Percentiles rank a stretch among this genome's conserved stretches.
Evolutionary conservation across 2,113 vertebrate species (phyloP).

Genomic region (Takifugu bimaculatus): DNA sequence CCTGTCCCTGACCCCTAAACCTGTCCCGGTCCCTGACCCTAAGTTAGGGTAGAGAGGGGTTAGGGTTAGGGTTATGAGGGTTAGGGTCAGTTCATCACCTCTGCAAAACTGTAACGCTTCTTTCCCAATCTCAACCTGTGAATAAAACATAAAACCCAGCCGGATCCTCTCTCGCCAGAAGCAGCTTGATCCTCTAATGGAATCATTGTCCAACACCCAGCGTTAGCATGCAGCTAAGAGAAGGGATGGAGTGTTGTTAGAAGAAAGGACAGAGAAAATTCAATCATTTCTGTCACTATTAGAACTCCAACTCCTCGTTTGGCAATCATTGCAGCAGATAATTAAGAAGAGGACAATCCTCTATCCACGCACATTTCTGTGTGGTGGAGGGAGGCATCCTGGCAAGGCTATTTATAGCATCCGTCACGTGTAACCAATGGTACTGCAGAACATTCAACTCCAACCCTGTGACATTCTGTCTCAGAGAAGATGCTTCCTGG

Average conservation of each 20-base stretch:
- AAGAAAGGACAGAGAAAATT: conserved; percentile 49
- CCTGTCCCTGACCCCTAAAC: no score
- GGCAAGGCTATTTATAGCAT: conserved; percentile 69
- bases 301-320: conserved; percentile 68
- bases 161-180: conserved; percentile 27
- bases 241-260: not conserved
- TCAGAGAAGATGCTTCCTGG: not conserved
- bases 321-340: conserved; percentile 71
- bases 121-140: no score
- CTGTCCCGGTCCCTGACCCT: no score
- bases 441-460: conserved; percentile 5
- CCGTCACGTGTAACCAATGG: conserved; percentile 45
- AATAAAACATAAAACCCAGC: no score
- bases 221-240: conserved; percentile 59
- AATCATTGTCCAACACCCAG: conserved; percentile 35
- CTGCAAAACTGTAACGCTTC: no score
- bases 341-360: conserved; percentile 72
- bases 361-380: conserved; percentile 66
- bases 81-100: no score
- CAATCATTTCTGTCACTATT: conserved; percentile 75
- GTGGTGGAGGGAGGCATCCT: conserved; percentile 57
- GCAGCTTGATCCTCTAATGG: no score
- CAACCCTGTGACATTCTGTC: conserved; percentile 18
- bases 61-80: no score
- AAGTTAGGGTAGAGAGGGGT: no score